Conservation (phyloP, 2,888 invertebrate species). For the Dynastes tityus region DNA sequence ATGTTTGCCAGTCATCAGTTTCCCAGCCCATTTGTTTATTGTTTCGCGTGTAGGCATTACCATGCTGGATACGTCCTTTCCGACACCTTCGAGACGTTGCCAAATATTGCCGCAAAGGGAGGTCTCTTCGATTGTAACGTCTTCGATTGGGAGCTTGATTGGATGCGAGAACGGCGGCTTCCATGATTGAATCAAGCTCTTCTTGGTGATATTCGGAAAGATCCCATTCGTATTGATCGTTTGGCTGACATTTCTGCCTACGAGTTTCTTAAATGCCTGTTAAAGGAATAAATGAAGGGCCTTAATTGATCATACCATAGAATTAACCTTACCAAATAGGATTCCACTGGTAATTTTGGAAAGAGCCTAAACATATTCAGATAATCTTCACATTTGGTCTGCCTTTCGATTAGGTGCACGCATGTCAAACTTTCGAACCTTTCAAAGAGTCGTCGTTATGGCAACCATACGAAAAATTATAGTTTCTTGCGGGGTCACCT, state of each 20-base stretch:
- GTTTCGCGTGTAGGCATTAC: not conserved
- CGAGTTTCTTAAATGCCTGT: conserved; percentile 17
- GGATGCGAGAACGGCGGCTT: conserved; percentile 8
- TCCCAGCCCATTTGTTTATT: not conserved
- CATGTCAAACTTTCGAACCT: conserved; percentile 24
- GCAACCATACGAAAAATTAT: not conserved
- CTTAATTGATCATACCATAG: not conserved
- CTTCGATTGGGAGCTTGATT: not conserved
- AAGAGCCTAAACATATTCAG: conserved; percentile 28
- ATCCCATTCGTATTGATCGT: not conserved
- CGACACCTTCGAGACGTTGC: not conserved
- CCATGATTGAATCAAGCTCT: conserved; percentile 41
- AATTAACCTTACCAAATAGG: conserved; percentile 21
- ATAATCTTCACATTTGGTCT: conserved; percentile 12
- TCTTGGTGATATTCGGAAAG: conserved; percentile 38
- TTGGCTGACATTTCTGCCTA: conserved; percentile 15
- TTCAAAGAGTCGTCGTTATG: not conserved
- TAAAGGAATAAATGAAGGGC: not conserved
- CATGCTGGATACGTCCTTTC: not conserved
- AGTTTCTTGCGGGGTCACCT: no score
- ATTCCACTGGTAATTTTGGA: conserved; percentile 38
- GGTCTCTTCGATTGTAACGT: not conserved
- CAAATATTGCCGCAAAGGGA: not conserved
- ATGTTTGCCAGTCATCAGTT: not conserved
- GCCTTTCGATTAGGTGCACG: not conserved